Base-by-base conservation (phyloP, 2,888 invertebrate genomes). In the Drepanosiphum platanoidis region DNA sequence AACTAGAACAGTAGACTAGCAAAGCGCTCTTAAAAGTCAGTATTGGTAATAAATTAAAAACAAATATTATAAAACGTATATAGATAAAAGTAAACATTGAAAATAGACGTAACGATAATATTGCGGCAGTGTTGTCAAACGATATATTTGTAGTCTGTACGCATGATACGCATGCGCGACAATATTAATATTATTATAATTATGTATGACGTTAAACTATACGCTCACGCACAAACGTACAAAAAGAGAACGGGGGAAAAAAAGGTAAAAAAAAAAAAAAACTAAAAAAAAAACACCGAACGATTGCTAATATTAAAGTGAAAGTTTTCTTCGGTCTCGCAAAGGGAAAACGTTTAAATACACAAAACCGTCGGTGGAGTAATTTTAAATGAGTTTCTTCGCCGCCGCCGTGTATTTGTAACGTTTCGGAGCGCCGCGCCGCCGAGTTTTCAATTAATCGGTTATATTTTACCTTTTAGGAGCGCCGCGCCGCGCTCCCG, bases 311-410 rank as follows among this genome's bases (percentile, higher is more conserved):
- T 52, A 52, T 22, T 52, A 52, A 22, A 22, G 52, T 52, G 5
- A 52, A 22, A 52, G 8, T 52, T 22, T 52, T 5, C 52, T 52
- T 52, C 52, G 5, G 22, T 52, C 1, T 52, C 18, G 18, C 7
- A 52, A 52, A 52, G 52, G 52, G 15, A 52, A 52, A 52, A 52
- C 7, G 52, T 52, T 52, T 52, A 52, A 52, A 52, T 52, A 52
- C 9, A 7, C 13, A 42, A 52, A 52, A 52, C 4, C 18, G 52
- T 52, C 22, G 22, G 52, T 22, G 1, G 18, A 27, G 30, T 30
- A 27, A 64, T 27, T 64, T 64, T 30, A 64, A 64, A 75, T 34
- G 22, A 58, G 15, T 58, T 75, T 58, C 34, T 75, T 58, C 34
- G 27, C 15, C 36, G 2, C 34, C 34, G 27, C 15, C 36, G 2